A percentile compares a stretch with the other conserved stretches of the same genome.
These are phyloP conservation scores for Thaleichthys pacificus DNA, from an alignment of 2,797 vertebrate species.

Conservation along the genomic window DNA sequence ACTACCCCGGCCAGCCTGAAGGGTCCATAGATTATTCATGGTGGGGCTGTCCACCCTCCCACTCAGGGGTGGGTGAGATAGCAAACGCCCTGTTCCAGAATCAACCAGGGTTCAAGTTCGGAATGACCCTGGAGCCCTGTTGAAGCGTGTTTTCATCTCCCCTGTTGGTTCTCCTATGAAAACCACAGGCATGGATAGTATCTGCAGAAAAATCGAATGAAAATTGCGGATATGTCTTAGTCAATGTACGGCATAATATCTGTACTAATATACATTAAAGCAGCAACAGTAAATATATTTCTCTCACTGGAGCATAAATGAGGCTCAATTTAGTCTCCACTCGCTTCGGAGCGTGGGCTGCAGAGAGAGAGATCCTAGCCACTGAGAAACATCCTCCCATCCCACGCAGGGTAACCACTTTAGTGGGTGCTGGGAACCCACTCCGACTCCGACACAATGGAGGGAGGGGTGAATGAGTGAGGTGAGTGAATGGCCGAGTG, in stretches of 20 bases:
- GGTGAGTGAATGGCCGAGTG: no score
- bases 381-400: not conserved
- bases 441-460: constrained; percentile 17
- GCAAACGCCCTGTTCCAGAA: not conserved
- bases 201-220: not conserved
- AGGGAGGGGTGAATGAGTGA: no score
- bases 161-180: not conserved
- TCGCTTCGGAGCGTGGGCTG: not conserved
- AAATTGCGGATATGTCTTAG: not conserved
- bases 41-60: not conserved
- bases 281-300: not conserved
- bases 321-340: not conserved
- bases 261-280: not conserved
- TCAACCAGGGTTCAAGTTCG: not conserved
- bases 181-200: not conserved
- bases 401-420: constrained; percentile 28
- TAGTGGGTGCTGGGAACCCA: constrained; percentile 37
- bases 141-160: not conserved
- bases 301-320: not conserved
- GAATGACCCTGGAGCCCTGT: not conserved
- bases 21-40: constrained; percentile 32
- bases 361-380: not conserved
- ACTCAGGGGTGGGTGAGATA: not conserved
- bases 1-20: constrained; percentile 33
- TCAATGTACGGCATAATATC: not conserved